These are phyloP conservation scores for Tachina grossa DNA, from an alignment of 2,888 invertebrate genomes.

Conservation along the genomic window DNA sequence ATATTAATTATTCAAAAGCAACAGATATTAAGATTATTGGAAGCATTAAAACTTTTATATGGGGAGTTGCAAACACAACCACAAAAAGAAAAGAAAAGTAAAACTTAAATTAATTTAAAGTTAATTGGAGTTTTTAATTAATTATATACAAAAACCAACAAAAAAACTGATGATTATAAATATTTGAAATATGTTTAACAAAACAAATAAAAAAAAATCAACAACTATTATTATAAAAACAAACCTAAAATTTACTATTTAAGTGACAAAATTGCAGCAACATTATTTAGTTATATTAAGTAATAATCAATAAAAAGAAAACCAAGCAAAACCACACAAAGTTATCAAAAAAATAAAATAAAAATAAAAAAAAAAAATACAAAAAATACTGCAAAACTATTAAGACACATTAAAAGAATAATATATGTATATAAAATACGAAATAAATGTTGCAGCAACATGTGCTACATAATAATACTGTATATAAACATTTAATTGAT, in stretches of 20 bases:
- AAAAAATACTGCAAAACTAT: conserved; percentile 49
- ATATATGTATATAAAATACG: not conserved
- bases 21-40: conserved; percentile 15
- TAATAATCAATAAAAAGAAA: conserved; percentile 22
- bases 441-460: conserved; percentile 56
- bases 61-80: not conserved
- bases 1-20: conserved; percentile 8
- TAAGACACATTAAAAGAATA: conserved; percentile 35
- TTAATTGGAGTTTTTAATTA: conserved; percentile 63
- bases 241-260: conserved; percentile 37
- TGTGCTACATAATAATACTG: conserved; percentile 39
- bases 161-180: conserved; percentile 38
- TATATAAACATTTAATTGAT: conserved; percentile 33
- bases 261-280: conserved; percentile 54
- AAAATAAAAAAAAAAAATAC: conserved; percentile 21
- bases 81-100: conserved; percentile 1
- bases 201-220: conserved; percentile 43
- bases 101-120: conserved; percentile 42
- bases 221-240: conserved; percentile 35
- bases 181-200: conserved; percentile 56
- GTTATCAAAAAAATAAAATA: not conserved
- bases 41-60: conserved; percentile 30
- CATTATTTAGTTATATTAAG: conserved; percentile 54
- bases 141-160: conserved; percentile 12
- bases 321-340: conserved; percentile 28